These are phyloP conservation scores for Eustalomyia histrio DNA, from an alignment of 2,888 invertebrate genomes.

Conservation along the genomic window DNA sequence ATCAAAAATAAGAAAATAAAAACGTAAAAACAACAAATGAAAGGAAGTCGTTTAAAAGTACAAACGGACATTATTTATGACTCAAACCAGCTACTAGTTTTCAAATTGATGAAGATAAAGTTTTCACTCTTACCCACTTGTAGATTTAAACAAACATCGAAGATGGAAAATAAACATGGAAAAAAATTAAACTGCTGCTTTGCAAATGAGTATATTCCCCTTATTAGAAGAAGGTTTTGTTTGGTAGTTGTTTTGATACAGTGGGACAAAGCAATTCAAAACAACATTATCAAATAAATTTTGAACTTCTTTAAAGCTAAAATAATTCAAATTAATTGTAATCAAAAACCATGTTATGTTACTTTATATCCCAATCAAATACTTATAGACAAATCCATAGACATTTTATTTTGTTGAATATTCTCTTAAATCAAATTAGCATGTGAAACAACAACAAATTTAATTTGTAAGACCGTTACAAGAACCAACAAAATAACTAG, in stretches of 20 bases:
- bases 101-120: constrained; percentile 47
- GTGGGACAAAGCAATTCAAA: background rate
- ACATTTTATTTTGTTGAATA: no score
- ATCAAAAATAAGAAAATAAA: constrained; percentile 48
- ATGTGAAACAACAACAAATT: no score
- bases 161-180: background rate
- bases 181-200: constrained; percentile 30
- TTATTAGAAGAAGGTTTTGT: constrained; percentile 1
- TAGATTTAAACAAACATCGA: constrained; percentile 53
- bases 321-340: no score
- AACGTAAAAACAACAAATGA: constrained; percentile 72
- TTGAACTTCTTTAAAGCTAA: no score
- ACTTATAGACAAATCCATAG: no score
- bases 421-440: no score
- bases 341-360: no score
- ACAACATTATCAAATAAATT: no score
- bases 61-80: constrained; percentile 79
- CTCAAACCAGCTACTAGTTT: constrained; percentile 71
- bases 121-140: constrained; percentile 51
- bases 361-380: no score
- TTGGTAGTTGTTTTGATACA: constrained; percentile 12
- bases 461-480: no score
- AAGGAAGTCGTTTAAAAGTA: constrained; percentile 79
- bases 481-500: no score
- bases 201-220: constrained; percentile 51